Evolutionary conservation across 2,888 invertebrate genomes (phyloP), one percentile per base, ranked within the genome.

Genomic region (Rosalia funebris): DNA sequence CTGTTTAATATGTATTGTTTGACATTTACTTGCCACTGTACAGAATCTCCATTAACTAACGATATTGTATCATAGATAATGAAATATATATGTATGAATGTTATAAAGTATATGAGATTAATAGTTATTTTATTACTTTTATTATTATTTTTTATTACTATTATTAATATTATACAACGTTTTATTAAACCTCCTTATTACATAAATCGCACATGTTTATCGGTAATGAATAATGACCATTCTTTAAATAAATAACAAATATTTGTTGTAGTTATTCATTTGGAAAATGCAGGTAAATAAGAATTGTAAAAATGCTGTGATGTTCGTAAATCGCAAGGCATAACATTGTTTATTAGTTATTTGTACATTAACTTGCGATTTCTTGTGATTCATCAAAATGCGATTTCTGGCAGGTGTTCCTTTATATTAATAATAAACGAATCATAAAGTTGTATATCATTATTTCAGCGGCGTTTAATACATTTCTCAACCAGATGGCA

Each of bases 391-490:
- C 53, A 53, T 25, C 17, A 42, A 53, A 53, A 42, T 41, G 39
- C 10, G 39, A 41, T 42, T 53, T 53, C 53, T 53, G 53, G 53
- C 53, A 53, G 53, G 53, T 53, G 53, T 53, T 53, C 16, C 53
- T 32, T 17, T 53, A 42, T 53, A 42, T 53, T 53, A 42, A 42
- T 53, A 42, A 31, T 42, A 16, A 39, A 19, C 42, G 53, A 53
- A 15, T 53, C 53, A 53, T 42, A 31, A 15, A 53, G 10, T 42
- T 16, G n/a, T n/a, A n/a, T 42, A 32, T 53, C 37, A 41, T 31
- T 53, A 42, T 42, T 50, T 50, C 39, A 31, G 36, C 7, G 16
- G 9, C 15, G 25, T 25, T 41, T 41, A 50, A 39, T 39, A 39
- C 3, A 25, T 25, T 3, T 25, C 3, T 3, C 25, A 25, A 25